Conservation (phyloP, 1,140 invertebrate genomes). For the Formica selysi region DNA sequence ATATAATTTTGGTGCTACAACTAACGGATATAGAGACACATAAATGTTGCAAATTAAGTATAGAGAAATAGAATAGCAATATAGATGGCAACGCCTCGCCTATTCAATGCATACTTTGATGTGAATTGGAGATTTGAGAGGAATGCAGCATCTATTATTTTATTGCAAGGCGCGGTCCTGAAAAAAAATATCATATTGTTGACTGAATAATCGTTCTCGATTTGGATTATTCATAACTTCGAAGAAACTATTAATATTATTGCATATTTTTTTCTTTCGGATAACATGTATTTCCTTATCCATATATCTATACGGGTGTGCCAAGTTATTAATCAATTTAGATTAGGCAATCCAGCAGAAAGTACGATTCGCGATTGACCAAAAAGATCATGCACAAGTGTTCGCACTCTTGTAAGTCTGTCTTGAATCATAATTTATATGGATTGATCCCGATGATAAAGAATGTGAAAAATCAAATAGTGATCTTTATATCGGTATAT, state of each 20-base stretch:
- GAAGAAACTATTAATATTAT: constrained; percentile 36
- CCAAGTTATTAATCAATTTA: constrained; percentile 18
- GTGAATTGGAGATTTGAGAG: constrained; percentile 36
- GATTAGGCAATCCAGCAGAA: constrained; percentile 17
- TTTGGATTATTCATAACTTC: constrained; percentile 6
- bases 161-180: background rate
- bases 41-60: background rate
- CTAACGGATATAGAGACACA: background rate
- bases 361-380: background rate
- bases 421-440: constrained; percentile 28
- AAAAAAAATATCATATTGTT: constrained; percentile 4
- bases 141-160: constrained; percentile 4
- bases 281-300: constrained; percentile 15
- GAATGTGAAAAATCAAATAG: background rate
- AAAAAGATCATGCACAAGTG: constrained; percentile 6
- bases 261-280: background rate
- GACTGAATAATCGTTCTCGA: constrained; percentile 6
- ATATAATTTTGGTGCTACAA: background rate
- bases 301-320: background rate
- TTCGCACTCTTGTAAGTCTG: constrained; percentile 8
- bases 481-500: background rate
- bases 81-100: background rate
- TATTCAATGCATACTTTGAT: constrained; percentile 14
- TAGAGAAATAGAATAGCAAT: background rate
- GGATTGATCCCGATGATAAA: background rate